A percentile compares a stretch with the other conserved stretches of the same genome.
These are phyloP conservation scores for Adrianichthys oophorus DNA, from an alignment of 2,797 vertebrate species.

Conservation along the genomic window DNA sequence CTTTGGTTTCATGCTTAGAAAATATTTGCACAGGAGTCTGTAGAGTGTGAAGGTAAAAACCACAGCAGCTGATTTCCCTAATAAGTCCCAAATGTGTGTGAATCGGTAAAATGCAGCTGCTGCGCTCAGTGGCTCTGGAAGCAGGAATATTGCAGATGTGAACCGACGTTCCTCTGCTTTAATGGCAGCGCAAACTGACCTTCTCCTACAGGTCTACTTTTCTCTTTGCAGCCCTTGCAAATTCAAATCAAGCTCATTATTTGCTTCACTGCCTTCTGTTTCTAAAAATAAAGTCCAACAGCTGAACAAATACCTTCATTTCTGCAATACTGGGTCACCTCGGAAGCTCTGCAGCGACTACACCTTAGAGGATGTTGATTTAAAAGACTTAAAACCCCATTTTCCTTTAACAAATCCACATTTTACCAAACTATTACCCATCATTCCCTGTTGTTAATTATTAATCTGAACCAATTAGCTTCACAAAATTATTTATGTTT, in stretches of 20 bases:
- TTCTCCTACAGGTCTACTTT: not conserved
- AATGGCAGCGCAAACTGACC: slow-evolving; percentile 10
- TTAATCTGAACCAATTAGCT: too few relatives aligned
- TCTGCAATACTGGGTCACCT: slow-evolving; percentile 3
- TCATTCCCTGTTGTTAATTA: too few relatives aligned
- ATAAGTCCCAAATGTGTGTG: slow-evolving; percentile 52
- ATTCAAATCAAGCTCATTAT: slow-evolving; percentile 5
- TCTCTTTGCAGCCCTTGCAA: not conserved
- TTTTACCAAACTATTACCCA: too few relatives aligned
- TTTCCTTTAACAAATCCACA: too few relatives aligned
- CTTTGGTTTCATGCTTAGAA: not conserved
- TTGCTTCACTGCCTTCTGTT: slow-evolving; percentile 3
- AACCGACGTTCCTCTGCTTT: slow-evolving; percentile 21
- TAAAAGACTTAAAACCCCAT: too few relatives aligned
- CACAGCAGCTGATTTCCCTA: slow-evolving; percentile 51
- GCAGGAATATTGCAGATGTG: slow-evolving; percentile 31
- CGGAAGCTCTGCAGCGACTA: slow-evolving; percentile 4
- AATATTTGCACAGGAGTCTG: slow-evolving; percentile 17
- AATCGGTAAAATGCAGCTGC: slow-evolving; percentile 46
- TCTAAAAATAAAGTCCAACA: slow-evolving; percentile 1
- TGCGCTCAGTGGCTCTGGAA: slow-evolving; percentile 20
- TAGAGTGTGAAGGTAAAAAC: slow-evolving; percentile 45
- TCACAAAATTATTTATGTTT: too few relatives aligned
- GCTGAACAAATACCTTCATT: slow-evolving; percentile 4
- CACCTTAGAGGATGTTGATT: not conserved